Evolutionary conservation across 2,113 vertebrate genomes (phyloP), one percentile per base, ranked within the genome.

Genomic region (Pionites leucogaster): DNA sequence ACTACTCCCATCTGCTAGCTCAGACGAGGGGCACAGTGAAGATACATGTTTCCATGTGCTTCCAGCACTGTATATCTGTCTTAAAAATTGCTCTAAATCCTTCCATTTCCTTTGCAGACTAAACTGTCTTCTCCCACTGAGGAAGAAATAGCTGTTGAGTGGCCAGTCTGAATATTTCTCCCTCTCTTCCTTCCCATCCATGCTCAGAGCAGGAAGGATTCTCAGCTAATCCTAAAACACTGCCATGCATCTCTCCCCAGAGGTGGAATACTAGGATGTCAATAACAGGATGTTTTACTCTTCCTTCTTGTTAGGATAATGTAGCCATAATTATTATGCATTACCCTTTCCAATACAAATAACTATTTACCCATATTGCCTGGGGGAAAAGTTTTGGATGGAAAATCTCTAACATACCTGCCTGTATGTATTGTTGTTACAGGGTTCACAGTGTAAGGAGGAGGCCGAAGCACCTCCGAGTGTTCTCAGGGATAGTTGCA

Each of bases 391-490:
- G 22, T 22, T 84, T 35, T 74, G 35, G 65, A 19, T 11, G 67
- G 50, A 91, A 37, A 76, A 63, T 63, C 59, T 82, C 63, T 24
- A 65, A 19, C 22, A 6, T 49, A 91, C 29, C 62, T 89, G 60
- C 33, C 77, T 82, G 70, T 24, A 6, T 16, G 76, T 79, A 81
- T 2, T 83, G 55, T 42, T 76, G 82, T 82, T 49, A 29, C 46
- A 89, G 79, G 72, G 72, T 72, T 85, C 75, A 82, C 37, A 19
- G 49, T 3, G 41, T 53, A 72, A 82, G 59, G 49, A 90, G 69
- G 39, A 92, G 77, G 63, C 69, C 5, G 5, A 63, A 85, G 77
- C n/a, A 87, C 69, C 77, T 93, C 92, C 77, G 86, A 84, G 83
- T 46, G 20, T 23, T 93, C 92, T 92, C 53, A 35, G 59, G 67